These are phyloP conservation scores for Lophotriccus pileatus DNA, from an alignment of 2,797 vertebrate genomes.

Conservation along the genomic window DNA sequence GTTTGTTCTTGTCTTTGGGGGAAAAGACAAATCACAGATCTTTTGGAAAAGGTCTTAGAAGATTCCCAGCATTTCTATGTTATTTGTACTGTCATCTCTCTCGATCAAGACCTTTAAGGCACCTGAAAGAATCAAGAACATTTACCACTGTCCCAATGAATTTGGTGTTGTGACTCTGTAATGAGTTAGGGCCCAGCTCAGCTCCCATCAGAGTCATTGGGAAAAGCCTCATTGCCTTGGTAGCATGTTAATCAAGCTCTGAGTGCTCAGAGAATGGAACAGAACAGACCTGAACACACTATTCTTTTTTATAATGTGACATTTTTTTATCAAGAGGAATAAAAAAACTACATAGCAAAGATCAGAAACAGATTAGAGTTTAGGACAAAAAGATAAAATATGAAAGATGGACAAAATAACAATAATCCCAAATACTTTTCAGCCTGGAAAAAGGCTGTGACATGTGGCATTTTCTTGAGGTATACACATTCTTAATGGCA, in stretches of 20 bases:
- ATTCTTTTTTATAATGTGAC: not conserved
- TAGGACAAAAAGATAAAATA: not conserved
- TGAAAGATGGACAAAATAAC: not conserved
- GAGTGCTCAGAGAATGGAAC: not conserved
- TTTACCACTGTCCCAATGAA: not conserved
- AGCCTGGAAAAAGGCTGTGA: not conserved
- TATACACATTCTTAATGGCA: slow-evolving; percentile 3
- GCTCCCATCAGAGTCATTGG: not conserved
- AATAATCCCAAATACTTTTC: slow-evolving; percentile 1
- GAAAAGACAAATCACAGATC: not conserved
- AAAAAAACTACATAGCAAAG: not conserved
- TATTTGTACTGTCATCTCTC: not conserved
- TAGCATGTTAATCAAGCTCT: not conserved
- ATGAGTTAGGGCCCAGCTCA: not conserved
- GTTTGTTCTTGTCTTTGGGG: not conserved
- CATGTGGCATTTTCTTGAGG: slow-evolving; percentile 7
- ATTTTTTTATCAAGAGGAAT: not conserved
- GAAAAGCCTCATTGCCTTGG: not conserved
- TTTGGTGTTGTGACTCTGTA: not conserved
- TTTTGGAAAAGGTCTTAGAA: not conserved
- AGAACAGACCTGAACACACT: not conserved
- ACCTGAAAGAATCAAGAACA: not conserved
- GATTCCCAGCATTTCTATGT: not conserved
- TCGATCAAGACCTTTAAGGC: not conserved
- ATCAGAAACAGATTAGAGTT: slow-evolving; percentile 21